phyloP scores from a whole-genome alignment of 2,113 vertebrate genomes.

The Microcebus murinus region DNA sequence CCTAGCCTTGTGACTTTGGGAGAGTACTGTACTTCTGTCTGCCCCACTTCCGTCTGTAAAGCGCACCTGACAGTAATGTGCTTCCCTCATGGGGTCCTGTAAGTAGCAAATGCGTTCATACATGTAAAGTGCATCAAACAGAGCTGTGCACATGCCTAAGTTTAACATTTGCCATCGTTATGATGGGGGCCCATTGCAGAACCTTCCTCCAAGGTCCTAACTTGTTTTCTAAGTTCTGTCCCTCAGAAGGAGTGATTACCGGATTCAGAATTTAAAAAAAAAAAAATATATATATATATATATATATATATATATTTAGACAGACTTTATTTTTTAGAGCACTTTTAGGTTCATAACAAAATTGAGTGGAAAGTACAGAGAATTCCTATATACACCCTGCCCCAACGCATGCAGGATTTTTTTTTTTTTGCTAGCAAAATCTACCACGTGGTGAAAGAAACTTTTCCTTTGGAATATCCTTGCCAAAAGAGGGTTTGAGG shows the following conservation, averaged over 20 bases:
- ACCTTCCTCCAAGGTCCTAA: background rate
- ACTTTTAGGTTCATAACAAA: background rate
- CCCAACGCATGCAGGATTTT: background rate
- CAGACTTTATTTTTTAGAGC: background rate
- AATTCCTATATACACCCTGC: background rate
- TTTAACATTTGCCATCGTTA: background rate
- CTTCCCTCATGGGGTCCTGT: background rate
- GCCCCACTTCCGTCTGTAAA: background rate
- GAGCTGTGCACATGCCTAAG: background rate
- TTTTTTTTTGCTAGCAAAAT: background rate
- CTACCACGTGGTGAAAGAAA: background rate
- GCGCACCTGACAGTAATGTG: background rate
- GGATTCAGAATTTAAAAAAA: background rate
- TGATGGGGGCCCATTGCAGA: background rate
- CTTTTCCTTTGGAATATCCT: conserved; percentile 13
- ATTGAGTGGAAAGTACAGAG: background rate
- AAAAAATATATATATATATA: too few species aligned
- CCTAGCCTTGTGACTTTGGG: background rate
- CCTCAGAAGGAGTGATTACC: background rate
- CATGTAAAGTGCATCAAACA: background rate
- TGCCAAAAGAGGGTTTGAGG: background rate
- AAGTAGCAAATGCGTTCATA: background rate
- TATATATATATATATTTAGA: too few species aligned
- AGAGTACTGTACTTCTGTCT: background rate
- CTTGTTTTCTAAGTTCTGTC: conserved; percentile 7